A percentile compares a stretch with the other conserved stretches of the same genome.
Evolutionary conservation across 2,797 vertebrate species (phyloP).

Genomic region (Graptemys geographica): DNA sequence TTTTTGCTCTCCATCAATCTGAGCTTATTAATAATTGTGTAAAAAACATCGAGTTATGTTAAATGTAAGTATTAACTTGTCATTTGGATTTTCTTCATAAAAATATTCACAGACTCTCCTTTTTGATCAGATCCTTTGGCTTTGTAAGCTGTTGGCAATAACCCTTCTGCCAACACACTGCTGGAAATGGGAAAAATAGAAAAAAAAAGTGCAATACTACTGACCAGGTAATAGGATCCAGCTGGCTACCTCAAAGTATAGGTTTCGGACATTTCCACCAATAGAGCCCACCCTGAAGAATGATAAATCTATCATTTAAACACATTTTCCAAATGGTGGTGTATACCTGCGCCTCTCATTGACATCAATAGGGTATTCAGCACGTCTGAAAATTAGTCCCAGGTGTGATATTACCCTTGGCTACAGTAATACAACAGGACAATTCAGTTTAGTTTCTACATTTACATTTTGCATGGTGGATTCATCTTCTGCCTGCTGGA

Average conservation of each 20-base stretch:
- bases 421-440: neutral
- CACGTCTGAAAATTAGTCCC: constrained; percentile 32
- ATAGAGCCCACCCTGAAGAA: neutral
- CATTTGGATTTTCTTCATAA: constrained; percentile 55
- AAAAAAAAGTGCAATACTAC: constrained; percentile 56
- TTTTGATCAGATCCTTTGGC: constrained; percentile 62
- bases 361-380: constrained; percentile 26
- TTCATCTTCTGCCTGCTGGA: neutral
- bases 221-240: constrained; percentile 69
- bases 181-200: constrained; percentile 58
- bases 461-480: neutral
- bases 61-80: constrained; percentile 28
- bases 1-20: constrained; percentile 34
- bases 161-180: constrained; percentile 69
- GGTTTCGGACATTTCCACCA: constrained; percentile 21
- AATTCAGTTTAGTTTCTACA: neutral
- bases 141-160: constrained; percentile 57
- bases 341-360: constrained; percentile 39
- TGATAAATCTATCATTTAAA: neutral
- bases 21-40: neutral
- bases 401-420: constrained; percentile 13
- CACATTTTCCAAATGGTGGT: constrained; percentile 38
- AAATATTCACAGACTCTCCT: constrained; percentile 32
- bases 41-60: constrained; percentile 6
- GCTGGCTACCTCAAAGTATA: constrained; percentile 73